Evolutionary conservation across 2,888 invertebrate genomes (phyloP), one percentile per base, ranked within the genome.

Genomic region (Ecdyonurus torrentis): DNA sequence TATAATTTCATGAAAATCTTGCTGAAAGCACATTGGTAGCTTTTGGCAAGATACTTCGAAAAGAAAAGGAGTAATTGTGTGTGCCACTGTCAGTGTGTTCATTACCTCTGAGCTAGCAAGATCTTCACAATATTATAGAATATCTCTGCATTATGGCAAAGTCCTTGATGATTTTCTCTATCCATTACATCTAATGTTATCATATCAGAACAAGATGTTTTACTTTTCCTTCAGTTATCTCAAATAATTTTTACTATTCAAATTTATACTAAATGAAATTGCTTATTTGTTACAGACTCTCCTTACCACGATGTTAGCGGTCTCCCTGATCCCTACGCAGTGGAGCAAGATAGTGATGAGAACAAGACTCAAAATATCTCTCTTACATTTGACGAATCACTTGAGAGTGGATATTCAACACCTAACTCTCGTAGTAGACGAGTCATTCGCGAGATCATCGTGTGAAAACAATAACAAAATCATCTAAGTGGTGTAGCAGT

Each of bases 301-400:
- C 91, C 91, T 69, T 94, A 93, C 82, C 89, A 89, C 75, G 94
- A 94, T 77, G 92, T 93, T 72, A 92, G 90, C 77, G 93, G 93
- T 67, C 81, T 94, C 71, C 91, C 91, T 61, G 90, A 91, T 78
- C 88, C 90, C 59, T 92, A 91, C 77, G 55, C 19, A 10, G 82
- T 87, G 81, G 90, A 86, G 71, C 84, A 83, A 72, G 83, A 79
- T 60, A 69, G 69, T 72, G 77, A 81, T 74, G 91, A 91, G 70
- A 85, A 88, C 72, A 91, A 91, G 76, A 89, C 90, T 37, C 87
- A 87, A 72, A 91, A 91, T 75, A 84, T 91, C 76, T 90, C 90
- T 65, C 83, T 92, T 70, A 89, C 89, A 74, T 93, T 93, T 77
- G 93, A 94, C 78, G 93, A 93, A 78, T 91, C 91, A 70, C 82